Evolutionary conservation across 2,888 invertebrate species (phyloP).

Genomic region (Andrena trimmerana): DNA sequence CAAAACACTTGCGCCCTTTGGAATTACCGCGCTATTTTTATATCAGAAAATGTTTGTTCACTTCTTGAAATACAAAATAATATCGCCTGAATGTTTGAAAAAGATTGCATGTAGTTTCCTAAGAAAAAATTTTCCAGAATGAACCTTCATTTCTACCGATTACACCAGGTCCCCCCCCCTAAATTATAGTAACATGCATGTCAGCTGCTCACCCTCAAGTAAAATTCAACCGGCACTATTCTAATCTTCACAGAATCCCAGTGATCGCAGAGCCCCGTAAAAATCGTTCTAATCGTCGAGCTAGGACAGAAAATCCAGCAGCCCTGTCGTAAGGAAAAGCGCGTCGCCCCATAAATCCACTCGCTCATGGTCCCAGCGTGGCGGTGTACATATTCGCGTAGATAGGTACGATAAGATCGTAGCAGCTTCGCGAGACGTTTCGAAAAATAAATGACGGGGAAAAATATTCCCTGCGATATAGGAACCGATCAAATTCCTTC

Average conservation of each 20-base stretch:
- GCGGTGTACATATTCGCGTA: slow-evolving; percentile 45
- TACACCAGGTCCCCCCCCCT: too few species aligned
- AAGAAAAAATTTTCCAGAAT: too few species aligned
- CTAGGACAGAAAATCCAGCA: slow-evolving; percentile 8
- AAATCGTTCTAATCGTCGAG: slow-evolving; percentile 10
- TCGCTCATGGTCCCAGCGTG: slow-evolving; percentile 26
- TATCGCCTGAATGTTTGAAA: too few species aligned
- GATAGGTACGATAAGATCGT: slow-evolving; percentile 63
- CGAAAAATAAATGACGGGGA: slow-evolving; percentile 78
- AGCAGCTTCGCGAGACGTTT: slow-evolving; percentile 72
- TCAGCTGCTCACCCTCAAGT: too few species aligned
- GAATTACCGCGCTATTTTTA: too few species aligned
- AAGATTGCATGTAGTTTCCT: too few species aligned
- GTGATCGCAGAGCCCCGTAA: neutral
- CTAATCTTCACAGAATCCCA: neutral
- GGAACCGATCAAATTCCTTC: slow-evolving; percentile 79
- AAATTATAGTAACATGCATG: too few species aligned
- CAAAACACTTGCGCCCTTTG: too few species aligned
- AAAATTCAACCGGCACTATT: neutral
- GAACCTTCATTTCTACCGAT: too few species aligned
- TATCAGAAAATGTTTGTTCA: too few species aligned
- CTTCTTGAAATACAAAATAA: too few species aligned
- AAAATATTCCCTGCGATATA: slow-evolving; percentile 78
- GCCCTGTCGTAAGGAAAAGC: slow-evolving; percentile 36
- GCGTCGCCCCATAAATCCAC: slow-evolving; percentile 54